Evolutionary conservation across 2,888 invertebrate species (phyloP), one percentile per base, ranked within the genome.

Genomic region (Ctenicera cuprea): DNA sequence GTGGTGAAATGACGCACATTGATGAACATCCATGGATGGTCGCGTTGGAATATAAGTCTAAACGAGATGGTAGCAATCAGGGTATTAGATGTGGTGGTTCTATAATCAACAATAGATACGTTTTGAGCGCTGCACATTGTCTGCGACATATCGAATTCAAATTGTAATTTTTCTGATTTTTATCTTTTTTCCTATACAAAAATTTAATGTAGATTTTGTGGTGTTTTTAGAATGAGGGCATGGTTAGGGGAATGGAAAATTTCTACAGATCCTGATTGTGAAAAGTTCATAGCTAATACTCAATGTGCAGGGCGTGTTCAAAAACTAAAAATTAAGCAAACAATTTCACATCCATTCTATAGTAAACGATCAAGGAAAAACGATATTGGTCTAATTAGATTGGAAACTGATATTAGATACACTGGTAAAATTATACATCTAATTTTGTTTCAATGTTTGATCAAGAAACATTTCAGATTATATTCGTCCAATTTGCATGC

Each of bases 81-180:
- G 26, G 20, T 3, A 26, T 52, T 3, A 12, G 12, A n/a, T 52
- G 52, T 16, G 22, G 26, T 2, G 52, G 52, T 52, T 52, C 52
- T n/a, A 18, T 52, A 1, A 52, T 52, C 3, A 52, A 52, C 12
- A 12, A 18, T 14, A 84, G 83, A 82, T 90, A 90, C 77, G 88
- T 90, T 0, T 75, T 90, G 8, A 90, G 90, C 0, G 90, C 90
- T 0, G 89, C 86, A 0, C 90, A 90, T 81, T 90, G 90, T 77
- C 86, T 90, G 0, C 77, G 20, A 12, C 20, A 52, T 7, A 12
- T 14, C 3, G 52, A 26, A 26, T 52, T 22, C 16, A 5, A 52
- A 22, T 8, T 52, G 52, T 52, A 52, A 45, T 4, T 45, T 18
- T 45, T 33, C 33, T 9, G 2, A 3, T 26, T 33, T 33, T 33